Conservation (phyloP, 2,888 invertebrate genomes). For the Plagodis pulveraria region DNA sequence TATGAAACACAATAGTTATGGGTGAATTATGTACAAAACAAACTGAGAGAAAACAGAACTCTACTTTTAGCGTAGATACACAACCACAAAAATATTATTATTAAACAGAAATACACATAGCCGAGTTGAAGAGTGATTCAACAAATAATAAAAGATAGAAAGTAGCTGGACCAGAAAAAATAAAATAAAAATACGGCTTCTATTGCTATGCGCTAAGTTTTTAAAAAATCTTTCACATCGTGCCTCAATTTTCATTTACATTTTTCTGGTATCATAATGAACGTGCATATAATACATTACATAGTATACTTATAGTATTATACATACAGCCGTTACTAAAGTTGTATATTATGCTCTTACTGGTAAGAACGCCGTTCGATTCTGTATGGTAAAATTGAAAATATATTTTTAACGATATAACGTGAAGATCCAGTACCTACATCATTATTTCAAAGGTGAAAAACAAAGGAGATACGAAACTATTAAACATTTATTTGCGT, state of each 20-base stretch:
- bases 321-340: slow-evolving; percentile 82
- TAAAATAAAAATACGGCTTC: not conserved
- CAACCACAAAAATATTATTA: slow-evolving; percentile 2
- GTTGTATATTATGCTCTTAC: slow-evolving; percentile 79
- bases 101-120: not conserved
- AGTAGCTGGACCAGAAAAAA: not conserved
- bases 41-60: not conserved
- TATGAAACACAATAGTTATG: no score
- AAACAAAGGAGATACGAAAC: no score
- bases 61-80: not conserved
- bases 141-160: not conserved
- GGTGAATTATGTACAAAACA: no score
- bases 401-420: slow-evolving; percentile 29
- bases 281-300: slow-evolving; percentile 59
- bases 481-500: no score
- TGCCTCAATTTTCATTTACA: no score
- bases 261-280: no score
- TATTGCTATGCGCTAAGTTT: no score
- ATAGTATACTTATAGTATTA: slow-evolving; percentile 54
- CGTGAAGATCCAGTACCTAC: not conserved
- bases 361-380: slow-evolving; percentile 74
- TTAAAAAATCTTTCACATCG: no score
- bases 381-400: slow-evolving; percentile 70
- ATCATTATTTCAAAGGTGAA: not conserved
- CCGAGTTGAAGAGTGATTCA: no score